Conservation (phyloP, 2,113 vertebrate species). For the Forbesichthys papilliferus region DNA sequence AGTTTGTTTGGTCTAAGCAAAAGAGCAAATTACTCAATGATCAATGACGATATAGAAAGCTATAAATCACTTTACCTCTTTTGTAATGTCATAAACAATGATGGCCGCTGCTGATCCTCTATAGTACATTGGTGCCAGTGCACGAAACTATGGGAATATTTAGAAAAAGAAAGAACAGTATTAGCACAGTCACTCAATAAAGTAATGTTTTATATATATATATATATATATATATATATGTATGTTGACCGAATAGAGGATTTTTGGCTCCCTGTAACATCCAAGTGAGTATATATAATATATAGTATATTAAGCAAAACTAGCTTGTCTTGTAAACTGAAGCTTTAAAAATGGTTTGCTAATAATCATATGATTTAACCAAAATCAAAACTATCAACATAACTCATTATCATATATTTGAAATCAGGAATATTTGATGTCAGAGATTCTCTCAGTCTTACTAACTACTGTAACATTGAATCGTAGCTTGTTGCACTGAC, state of each 20-base stretch:
- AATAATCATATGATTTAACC: no score
- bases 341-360: background rate
- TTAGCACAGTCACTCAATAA: background rate
- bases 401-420: background rate
- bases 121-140: constrained; percentile 98
- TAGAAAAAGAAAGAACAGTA: constrained; percentile 4
- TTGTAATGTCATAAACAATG: constrained; percentile 98
- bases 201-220: background rate
- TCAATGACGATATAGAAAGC: background rate
- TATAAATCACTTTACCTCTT: constrained; percentile 83
- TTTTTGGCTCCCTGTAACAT: background rate
- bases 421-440: background rate
- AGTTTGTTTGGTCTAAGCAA: no score
- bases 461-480: constrained; percentile 12
- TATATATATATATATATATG: no score
- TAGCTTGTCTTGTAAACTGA: background rate
- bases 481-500: constrained; percentile 38
- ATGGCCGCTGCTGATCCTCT: constrained; percentile 96
- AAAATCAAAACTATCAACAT: background rate
- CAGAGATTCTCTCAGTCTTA: constrained; percentile 43
- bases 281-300: background rate
- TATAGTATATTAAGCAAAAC: constrained; percentile 1
- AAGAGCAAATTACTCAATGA: background rate
- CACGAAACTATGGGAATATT: constrained; percentile 84
- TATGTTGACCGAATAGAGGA: background rate